A percentile compares a stretch with the other conserved stretches of the same genome.
phyloP scores from a whole-genome alignment of 2,888 invertebrate genomes.

The Amblyjoppa fuscipennis region DNA sequence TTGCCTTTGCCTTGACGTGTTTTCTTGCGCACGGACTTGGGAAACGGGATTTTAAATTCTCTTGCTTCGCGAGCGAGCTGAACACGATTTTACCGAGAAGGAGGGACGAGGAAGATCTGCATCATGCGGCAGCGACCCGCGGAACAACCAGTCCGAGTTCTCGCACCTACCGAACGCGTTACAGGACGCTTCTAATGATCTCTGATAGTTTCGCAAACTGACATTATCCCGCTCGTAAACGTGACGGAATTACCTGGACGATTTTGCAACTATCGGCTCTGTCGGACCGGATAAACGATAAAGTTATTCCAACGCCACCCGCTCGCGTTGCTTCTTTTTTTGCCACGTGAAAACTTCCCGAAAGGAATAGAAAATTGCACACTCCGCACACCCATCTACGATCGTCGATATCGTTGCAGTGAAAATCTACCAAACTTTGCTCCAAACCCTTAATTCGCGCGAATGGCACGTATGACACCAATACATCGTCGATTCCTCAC shows the following conservation, averaged over 20 bases:
- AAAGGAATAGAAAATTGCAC: no score
- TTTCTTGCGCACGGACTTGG: neutral
- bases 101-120: slow-evolving; percentile 14
- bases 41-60: slow-evolving; percentile 53
- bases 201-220: neutral
- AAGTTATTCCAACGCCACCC: neutral
- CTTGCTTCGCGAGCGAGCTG: neutral
- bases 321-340: no score
- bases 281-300: neutral
- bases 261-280: neutral
- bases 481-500: neutral
- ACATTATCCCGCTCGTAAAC: neutral
- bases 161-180: neutral
- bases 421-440: neutral
- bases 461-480: neutral
- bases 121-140: neutral
- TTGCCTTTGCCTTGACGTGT: slow-evolving; percentile 37
- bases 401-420: no score
- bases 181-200: neutral
- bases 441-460: neutral
- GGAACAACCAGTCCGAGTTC: neutral
- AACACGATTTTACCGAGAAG: neutral
- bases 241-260: neutral
- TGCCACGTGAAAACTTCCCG: no score
- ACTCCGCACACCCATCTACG: no score